Percentiles rank a stretch among this genome's conserved stretches.
Conservation (phyloP, 1,140 invertebrate species). For the Lepidotrigona ventralis region DNA sequence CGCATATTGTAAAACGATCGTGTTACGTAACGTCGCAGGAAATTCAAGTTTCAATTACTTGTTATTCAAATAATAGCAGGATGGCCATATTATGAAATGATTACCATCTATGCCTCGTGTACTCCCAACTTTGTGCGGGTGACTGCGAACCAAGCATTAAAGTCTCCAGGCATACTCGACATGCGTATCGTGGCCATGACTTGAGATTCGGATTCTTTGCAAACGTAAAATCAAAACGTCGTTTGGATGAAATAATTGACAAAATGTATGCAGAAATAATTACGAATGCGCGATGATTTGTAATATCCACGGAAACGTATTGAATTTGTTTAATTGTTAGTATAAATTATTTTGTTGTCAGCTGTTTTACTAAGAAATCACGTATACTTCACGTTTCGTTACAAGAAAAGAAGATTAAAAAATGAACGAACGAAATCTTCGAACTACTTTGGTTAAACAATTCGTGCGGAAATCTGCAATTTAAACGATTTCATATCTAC, state of each 20-base stretch:
- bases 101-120: slow-evolving; percentile 30
- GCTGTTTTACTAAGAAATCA: neutral
- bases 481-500: neutral
- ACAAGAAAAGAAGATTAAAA: neutral
- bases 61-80: slow-evolving; percentile 33
- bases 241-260: neutral
- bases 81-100: slow-evolving; percentile 32
- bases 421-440: neutral
- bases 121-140: neutral
- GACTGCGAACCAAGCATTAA: slow-evolving; percentile 26
- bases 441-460: neutral
- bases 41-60: slow-evolving; percentile 44
- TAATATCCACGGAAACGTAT: neutral
- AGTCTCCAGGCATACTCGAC: slow-evolving; percentile 1
- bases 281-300: neutral
- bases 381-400: neutral
- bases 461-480: neutral
- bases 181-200: no score
- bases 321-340: neutral
- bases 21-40: slow-evolving; percentile 32
- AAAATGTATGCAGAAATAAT: neutral
- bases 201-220: neutral
- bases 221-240: neutral
- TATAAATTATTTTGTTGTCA: neutral
- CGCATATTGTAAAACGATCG: neutral